phyloP scores from a whole-genome alignment of 2,888 invertebrate genomes.

The Leucozona laternaria region DNA sequence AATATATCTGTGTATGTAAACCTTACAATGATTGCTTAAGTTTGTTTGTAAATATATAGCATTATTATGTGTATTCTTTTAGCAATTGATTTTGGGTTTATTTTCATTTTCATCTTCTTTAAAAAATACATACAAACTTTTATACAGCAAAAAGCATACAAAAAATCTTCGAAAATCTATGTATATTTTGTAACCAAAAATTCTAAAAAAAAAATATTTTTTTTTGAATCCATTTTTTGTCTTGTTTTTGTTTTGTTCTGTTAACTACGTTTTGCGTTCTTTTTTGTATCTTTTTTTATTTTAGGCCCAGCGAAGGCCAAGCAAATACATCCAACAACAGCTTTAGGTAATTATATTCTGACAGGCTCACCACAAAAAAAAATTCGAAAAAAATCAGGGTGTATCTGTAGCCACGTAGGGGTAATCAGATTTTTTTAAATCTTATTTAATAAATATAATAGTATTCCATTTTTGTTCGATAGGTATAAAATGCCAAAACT shows the following conservation, averaged over 20 bases:
- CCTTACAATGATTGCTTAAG: not conserved
- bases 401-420: constrained; percentile 42
- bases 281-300: constrained; percentile 77
- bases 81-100: not conserved
- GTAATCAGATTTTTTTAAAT: constrained; percentile 69
- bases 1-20: too few species aligned
- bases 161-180: constrained; percentile 39
- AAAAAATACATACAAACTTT: constrained; percentile 11
- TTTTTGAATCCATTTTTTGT: constrained; percentile 55
- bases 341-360: constrained; percentile 78
- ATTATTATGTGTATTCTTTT: not conserved
- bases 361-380: constrained; percentile 37
- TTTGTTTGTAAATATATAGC: not conserved
- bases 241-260: constrained; percentile 73
- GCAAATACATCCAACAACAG: constrained; percentile 79
- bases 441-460: constrained; percentile 5
- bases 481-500: constrained; percentile 62
- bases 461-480: constrained; percentile 28
- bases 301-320: constrained; percentile 80
- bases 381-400: constrained; percentile 31
- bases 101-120: not conserved
- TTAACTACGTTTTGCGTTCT: constrained; percentile 75
- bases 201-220: constrained; percentile 8
- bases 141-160: constrained; percentile 52
- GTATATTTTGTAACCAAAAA: constrained; percentile 21